Conservation (phyloP, 1,140 invertebrate species). For the Ectropis grisescens region DNA sequence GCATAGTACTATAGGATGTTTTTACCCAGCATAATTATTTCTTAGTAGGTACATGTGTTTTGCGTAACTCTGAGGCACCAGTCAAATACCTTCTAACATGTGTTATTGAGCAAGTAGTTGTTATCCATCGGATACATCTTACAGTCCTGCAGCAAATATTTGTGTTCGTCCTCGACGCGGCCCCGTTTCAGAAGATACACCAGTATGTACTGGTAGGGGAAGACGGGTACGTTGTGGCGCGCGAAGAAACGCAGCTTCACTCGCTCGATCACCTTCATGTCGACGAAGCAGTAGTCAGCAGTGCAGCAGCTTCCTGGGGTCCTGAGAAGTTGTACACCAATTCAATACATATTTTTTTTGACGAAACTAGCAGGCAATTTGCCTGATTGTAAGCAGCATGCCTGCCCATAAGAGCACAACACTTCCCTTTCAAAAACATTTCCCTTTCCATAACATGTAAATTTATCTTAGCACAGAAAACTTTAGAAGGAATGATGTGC, state of each 20-base stretch:
- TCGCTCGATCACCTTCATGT: constrained; percentile 57
- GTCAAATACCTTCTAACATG: constrained; percentile 22
- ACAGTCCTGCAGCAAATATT: constrained; percentile 55
- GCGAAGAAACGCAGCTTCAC: constrained; percentile 57
- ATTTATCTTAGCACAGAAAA: no score
- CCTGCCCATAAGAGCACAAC: no score
- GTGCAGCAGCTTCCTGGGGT: constrained; percentile 59
- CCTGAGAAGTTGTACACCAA: no score
- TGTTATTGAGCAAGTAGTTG: constrained; percentile 47
- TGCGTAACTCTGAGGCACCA: background rate
- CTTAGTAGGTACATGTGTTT: no score
- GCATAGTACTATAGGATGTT: no score
- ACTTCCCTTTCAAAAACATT: no score
- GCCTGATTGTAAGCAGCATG: no score
- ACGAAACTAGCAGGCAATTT: no score
- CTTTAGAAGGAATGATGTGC: no score
- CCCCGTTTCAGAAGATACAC: constrained; percentile 51
- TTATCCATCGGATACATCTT: constrained; percentile 37
- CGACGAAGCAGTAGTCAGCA: constrained; percentile 57
- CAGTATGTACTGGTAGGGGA: constrained; percentile 58
- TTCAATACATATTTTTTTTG: constrained; percentile 1
- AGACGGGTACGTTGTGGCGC: constrained; percentile 55
- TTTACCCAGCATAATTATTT: no score
- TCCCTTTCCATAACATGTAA: no score
- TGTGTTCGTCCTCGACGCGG: constrained; percentile 48